A percentile compares a stretch with the other conserved stretches of the same genome.
phyloP scores from a whole-genome alignment of 2,113 vertebrate species.

The Geococcyx californianus region DNA sequence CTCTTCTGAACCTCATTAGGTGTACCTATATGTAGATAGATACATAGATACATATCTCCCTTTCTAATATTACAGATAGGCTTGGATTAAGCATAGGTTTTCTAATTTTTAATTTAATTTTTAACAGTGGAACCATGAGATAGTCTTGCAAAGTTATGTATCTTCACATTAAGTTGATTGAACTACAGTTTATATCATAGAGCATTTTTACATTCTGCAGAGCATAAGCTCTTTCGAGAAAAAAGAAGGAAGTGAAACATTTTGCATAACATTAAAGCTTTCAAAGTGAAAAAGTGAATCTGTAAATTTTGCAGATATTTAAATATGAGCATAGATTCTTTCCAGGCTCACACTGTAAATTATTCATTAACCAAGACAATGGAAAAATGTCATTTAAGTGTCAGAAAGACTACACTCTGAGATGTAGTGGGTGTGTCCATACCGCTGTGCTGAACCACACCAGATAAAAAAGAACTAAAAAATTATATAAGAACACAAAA shows the following conservation, averaged over 20 bases:
- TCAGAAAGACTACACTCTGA: conserved; percentile 45
- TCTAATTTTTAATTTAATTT: background rate
- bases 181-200: background rate
- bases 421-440: conserved; percentile 19
- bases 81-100: background rate
- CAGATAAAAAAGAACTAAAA: background rate
- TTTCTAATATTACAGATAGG: background rate
- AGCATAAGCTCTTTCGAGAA: background rate
- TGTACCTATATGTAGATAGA: background rate
- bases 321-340: background rate
- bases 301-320: background rate
- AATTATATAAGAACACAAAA: background rate
- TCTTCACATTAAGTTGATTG: background rate
- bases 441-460: background rate
- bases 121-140: background rate
- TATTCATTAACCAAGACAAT: conserved; percentile 36
- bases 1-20: background rate
- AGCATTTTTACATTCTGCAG: background rate
- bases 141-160: background rate
- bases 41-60: background rate
- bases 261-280: background rate
- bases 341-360: background rate
- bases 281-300: background rate
- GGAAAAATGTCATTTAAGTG: conserved; percentile 41
- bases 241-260: background rate